These are phyloP conservation scores for Drosophila lutescens DNA, from an alignment of 2,888 invertebrate genomes.

Conservation along the genomic window DNA sequence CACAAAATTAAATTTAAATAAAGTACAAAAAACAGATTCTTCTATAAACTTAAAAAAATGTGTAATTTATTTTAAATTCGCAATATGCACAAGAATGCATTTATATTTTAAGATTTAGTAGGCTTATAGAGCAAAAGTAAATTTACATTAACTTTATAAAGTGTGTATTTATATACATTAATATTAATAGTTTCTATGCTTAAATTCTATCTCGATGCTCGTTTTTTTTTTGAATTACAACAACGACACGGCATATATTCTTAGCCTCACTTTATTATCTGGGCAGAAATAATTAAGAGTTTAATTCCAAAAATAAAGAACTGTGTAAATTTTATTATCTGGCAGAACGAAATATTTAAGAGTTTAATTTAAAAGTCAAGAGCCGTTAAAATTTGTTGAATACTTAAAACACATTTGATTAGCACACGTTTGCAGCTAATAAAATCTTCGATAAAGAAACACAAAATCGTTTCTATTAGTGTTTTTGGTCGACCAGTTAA, in stretches of 20 bases:
- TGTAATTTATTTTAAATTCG: slow-evolving; percentile 19
- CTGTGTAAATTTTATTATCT: too few relatives aligned
- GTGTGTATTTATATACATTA: slow-evolving; percentile 8
- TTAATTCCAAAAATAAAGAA: neutral
- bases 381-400: too few relatives aligned
- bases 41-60: slow-evolving; percentile 15
- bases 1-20: slow-evolving; percentile 15
- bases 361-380: too few relatives aligned
- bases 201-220: neutral
- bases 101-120: slow-evolving; percentile 3
- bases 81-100: slow-evolving; percentile 19
- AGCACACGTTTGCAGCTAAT: too few relatives aligned
- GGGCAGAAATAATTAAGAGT: neutral
- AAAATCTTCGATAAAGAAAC: too few relatives aligned
- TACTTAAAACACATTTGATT: too few relatives aligned
- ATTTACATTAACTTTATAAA: neutral
- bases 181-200: neutral
- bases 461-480: too few relatives aligned
- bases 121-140: neutral
- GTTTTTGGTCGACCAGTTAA: too few relatives aligned
- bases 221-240: neutral
- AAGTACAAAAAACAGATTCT: neutral
- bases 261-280: neutral
- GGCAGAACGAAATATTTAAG: too few relatives aligned
- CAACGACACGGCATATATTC: neutral